phyloP scores from a whole-genome alignment of 35 echinoderm and acorn worm genomes.

The Patiria miniata region DNA sequence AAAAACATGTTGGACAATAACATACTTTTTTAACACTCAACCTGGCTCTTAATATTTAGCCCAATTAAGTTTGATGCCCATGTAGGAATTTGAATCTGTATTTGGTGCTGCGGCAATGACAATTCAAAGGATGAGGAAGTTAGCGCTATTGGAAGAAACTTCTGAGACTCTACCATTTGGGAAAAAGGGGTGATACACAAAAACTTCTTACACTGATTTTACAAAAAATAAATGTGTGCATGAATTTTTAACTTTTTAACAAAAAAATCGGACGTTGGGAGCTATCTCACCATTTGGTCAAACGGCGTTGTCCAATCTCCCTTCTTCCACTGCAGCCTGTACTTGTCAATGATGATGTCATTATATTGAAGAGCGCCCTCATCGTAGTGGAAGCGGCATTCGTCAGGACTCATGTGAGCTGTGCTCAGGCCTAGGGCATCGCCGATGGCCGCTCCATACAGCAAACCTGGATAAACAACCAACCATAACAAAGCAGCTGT shows the following conservation, averaged over 20 bases:
- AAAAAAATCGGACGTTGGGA: not conserved
- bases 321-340: slow-evolving; percentile 70
- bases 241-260: not conserved
- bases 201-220: not conserved
- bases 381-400: slow-evolving; percentile 75
- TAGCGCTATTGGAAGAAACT: too few species aligned
- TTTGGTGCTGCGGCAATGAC: too few species aligned
- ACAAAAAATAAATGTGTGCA: not conserved
- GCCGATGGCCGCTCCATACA: slow-evolving; percentile 83
- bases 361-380: slow-evolving; percentile 45
- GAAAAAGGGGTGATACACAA: too few species aligned
- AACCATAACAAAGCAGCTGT: too few species aligned
- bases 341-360: slow-evolving; percentile 70
- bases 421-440: slow-evolving; percentile 74
- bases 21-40: too few species aligned
- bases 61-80: too few species aligned
- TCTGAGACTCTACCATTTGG: too few species aligned
- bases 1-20: too few species aligned
- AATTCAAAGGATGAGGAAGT: too few species aligned
- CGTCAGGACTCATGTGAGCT: slow-evolving; percentile 51
- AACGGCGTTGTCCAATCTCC: slow-evolving; percentile 81
- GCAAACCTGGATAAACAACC: slow-evolving; percentile 41
- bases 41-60: too few species aligned
- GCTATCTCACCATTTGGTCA: slow-evolving; percentile 76
- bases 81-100: too few species aligned